Conservation (phyloP, 2,113 vertebrate genomes). For the Dipodomys spectabilis region DNA sequence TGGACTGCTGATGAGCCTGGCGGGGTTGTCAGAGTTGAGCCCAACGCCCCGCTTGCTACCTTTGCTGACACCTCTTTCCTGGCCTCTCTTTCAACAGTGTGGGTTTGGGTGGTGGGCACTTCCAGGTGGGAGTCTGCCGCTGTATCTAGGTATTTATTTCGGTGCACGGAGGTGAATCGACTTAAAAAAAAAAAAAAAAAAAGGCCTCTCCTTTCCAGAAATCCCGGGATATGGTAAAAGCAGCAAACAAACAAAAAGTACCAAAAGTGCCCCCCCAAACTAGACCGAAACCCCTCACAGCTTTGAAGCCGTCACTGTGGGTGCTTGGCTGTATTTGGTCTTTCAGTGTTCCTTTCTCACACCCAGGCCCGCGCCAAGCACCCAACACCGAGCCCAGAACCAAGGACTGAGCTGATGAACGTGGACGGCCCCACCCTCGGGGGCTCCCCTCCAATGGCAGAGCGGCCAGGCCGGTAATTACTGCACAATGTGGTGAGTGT, state of each 20-base stretch:
- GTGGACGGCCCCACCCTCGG: not conserved
- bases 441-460: not conserved
- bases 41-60: not conserved
- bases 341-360: not conserved
- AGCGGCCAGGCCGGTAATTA: not conserved
- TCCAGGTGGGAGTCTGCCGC: too few species aligned
- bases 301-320: not conserved
- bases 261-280: too few species aligned
- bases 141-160: too few species aligned
- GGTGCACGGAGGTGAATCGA: not conserved
- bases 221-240: not conserved
- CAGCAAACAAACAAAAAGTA: not conserved
- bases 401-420: not conserved
- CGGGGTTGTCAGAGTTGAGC: not conserved
- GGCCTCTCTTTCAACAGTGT: too few species aligned
- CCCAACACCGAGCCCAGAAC: not conserved
- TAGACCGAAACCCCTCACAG: not conserved
- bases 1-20: not conserved
- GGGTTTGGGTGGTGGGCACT: too few species aligned
- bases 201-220: not conserved
- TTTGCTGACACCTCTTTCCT: not conserved
- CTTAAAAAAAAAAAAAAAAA: not conserved
- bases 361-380: not conserved
- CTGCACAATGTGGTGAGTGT: constrained; percentile 56
- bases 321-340: not conserved